Conservation (phyloP, 2,888 invertebrate species). For the Phortica okadai region DNA sequence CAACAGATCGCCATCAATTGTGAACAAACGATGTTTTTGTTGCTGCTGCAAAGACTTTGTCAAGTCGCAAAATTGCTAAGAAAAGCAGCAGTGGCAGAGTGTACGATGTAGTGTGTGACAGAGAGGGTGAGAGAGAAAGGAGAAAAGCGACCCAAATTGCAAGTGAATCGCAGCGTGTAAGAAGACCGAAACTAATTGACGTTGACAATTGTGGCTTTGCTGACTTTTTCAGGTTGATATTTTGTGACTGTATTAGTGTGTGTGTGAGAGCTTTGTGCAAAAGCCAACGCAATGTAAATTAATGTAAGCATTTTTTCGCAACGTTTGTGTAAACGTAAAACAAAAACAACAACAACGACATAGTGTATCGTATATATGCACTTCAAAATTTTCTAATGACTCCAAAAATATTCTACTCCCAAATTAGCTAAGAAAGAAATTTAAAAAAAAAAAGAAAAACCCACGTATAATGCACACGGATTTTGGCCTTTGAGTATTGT, state of each 20-base stretch:
- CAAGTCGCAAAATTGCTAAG: not conserved
- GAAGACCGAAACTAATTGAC: constrained; percentile 37
- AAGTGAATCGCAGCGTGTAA: constrained; percentile 14
- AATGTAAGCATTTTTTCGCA: not conserved
- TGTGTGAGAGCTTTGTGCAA: too few species aligned
- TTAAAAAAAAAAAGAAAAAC: not conserved
- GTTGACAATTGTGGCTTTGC: constrained; percentile 36
- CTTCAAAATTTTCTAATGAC: constrained; percentile 23
- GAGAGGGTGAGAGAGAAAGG: not conserved
- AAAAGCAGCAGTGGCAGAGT: not conserved
- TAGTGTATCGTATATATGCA: not conserved
- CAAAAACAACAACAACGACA: constrained; percentile 2
- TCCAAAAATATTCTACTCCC: constrained; percentile 26
- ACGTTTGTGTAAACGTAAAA: not conserved
- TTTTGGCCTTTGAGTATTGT: constrained; percentile 23
- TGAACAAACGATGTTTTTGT: not conserved
- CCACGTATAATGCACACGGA: constrained; percentile 5
- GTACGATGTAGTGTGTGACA: not conserved
- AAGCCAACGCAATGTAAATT: not conserved
- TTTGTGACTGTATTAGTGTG: not conserved
- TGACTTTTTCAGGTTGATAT: not conserved
- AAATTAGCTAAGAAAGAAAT: constrained; percentile 37
- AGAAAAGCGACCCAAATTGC: constrained; percentile 29
- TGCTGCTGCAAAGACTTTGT: not conserved
- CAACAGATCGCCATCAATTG: not conserved